Conservation (phyloP, 2,797 vertebrate genomes). For the Tenualosa thibaudeaui region DNA sequence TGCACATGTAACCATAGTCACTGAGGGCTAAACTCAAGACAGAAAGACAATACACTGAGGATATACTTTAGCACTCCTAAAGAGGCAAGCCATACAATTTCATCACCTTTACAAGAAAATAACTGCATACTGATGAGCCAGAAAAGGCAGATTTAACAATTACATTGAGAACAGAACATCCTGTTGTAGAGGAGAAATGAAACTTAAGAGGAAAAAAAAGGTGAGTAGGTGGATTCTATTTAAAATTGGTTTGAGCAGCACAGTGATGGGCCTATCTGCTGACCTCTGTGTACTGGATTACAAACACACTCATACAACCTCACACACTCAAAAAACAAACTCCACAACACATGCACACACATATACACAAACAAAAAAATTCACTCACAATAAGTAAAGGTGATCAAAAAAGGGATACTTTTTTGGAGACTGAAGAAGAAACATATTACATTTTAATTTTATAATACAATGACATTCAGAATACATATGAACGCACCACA, state of each 20-base stretch:
- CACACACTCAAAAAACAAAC: neutral
- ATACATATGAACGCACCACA: neutral
- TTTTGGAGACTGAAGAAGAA: neutral
- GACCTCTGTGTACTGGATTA: neutral
- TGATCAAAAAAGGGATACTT: neutral
- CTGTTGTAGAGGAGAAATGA: conserved; percentile 1
- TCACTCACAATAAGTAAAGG: neutral
- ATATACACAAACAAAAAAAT: neutral
- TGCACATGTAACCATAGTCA: no score
- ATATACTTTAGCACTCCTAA: neutral
- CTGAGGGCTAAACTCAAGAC: neutral
- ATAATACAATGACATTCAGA: neutral
- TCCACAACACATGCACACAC: neutral
- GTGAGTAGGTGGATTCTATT: conserved; percentile 20
- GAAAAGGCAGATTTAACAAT: neutral
- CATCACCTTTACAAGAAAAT: neutral
- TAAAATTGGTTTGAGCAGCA: neutral
- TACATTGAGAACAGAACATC: conserved; percentile 13
- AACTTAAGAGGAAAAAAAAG: neutral
- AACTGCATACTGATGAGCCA: neutral
- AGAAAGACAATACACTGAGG: neutral
- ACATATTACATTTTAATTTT: neutral
- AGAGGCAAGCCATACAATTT: neutral
- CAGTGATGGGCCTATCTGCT: conserved; percentile 2
- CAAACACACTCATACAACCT: neutral